phyloP scores from a whole-genome alignment of 1,140 invertebrate genomes.

The Ruditapes philippinarum region DNA sequence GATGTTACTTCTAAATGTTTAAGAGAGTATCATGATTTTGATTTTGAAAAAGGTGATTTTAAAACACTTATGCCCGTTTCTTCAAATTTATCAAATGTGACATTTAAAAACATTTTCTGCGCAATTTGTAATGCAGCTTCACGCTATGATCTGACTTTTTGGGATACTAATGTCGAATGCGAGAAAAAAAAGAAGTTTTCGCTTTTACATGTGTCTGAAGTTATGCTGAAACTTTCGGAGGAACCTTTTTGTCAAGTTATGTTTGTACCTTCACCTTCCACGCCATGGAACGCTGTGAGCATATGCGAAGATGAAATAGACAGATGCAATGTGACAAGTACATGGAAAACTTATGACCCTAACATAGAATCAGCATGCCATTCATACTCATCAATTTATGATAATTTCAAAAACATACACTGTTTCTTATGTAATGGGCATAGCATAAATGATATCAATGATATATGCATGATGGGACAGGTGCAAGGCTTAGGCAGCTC shows the following conservation, averaged over 20 bases:
- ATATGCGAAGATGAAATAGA: neutral
- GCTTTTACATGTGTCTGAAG: neutral
- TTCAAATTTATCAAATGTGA: neutral
- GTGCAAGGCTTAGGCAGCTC: neutral
- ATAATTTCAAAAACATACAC: conserved; percentile 21
- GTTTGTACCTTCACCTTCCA: neutral
- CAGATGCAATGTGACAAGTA: conserved; percentile 16
- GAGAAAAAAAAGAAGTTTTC: neutral
- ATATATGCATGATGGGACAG: neutral
- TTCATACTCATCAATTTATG: conserved; percentile 1
- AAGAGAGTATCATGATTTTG: conserved; percentile 1
- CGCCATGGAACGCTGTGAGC: too few species aligned
- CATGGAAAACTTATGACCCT: neutral
- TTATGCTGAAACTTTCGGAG: neutral
- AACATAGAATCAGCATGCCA: conserved; percentile 10
- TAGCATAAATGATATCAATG: neutral
- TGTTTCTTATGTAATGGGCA: conserved; percentile 32
- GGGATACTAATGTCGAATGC: neutral
- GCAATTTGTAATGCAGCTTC: neutral
- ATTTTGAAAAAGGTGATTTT: neutral
- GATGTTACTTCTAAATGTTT: neutral
- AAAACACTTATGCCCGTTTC: neutral
- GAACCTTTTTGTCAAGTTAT: neutral
- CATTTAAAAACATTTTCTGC: conserved; percentile 16
- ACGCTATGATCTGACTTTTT: neutral